phyloP scores from a whole-genome alignment of 2,113 vertebrate genomes.

The Trogon melanurus region DNA sequence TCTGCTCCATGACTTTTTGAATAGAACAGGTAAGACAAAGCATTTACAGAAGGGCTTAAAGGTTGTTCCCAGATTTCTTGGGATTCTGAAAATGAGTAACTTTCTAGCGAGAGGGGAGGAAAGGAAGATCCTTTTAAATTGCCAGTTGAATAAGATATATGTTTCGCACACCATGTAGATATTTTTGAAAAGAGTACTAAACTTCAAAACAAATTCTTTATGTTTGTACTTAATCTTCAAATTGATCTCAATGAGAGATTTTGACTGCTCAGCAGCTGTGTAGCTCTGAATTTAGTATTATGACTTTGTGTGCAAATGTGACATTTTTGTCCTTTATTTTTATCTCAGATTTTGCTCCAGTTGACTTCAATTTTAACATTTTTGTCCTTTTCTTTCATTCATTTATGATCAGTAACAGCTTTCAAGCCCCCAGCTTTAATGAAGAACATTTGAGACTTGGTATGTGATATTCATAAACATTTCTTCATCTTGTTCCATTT shows the following conservation, averaged over 20 bases:
- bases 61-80: not conserved
- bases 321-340: not conserved
- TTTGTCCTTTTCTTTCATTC: not conserved
- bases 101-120: not conserved
- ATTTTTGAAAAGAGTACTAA: not conserved
- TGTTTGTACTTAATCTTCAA: not conserved
- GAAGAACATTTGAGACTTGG: not conserved
- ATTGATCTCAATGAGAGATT: not conserved
- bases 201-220: not conserved
- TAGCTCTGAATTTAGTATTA: not conserved
- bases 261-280: not conserved
- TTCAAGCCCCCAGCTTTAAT: not conserved
- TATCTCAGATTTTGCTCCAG: not conserved
- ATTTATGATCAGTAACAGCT: not conserved
- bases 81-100: not conserved
- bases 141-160: not conserved
- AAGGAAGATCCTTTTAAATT: not conserved
- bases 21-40: not conserved
- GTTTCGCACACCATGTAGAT: not conserved
- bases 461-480: conserved; percentile 21
- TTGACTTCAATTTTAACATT: not conserved
- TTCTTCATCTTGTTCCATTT: conserved; percentile 20
- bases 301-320: not conserved
- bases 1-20: not conserved
- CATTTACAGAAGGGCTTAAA: not conserved